Base-by-base conservation (phyloP, 2,113 vertebrate species). In the Balaeniceps rex region DNA sequence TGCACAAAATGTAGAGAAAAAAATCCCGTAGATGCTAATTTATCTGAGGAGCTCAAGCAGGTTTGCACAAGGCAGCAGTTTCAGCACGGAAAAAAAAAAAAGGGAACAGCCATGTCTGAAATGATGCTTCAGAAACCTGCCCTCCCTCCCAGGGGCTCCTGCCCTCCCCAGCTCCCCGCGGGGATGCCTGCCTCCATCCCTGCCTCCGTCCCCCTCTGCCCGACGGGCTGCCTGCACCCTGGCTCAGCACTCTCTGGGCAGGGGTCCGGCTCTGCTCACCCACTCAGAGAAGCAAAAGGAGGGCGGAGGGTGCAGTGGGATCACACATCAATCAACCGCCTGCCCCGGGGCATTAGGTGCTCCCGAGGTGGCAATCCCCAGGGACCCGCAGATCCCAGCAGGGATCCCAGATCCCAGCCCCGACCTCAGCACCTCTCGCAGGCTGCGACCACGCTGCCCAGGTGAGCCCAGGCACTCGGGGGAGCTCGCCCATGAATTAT, bases 1-100 rank as follows among this genome's bases (percentile, higher is more conserved):
- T 34, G 83, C 87, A 91, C 85, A 76, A 65, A 55, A 83, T 19
- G 78, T 31, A 75, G 92, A 94, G 55, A 19, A 68, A 74, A 55
- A 55, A 78, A 87, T 74, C 82, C 85, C 80, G 89, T 40, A 47
- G 69, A 92, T 91, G 88, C 86, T 90, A 86, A 88, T 96, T 94
- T 82, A 78, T 83, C 88, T 8, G 78, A 85, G 94, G 79, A 88
- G 80, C 91, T 89, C 3, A 7, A 80, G 87, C 74, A 52, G 93
- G 87, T 82, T 79, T 84, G 87, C 82, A 78, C 60, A 52, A 61
- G 54, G 77, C 47, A 2, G 92, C 76, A 79, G 76, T 79, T 95
- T 79, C 21, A 71, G 87, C 61, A 40, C 80, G 65, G 6, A 19
- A 63, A 42, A 51, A 86, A 55, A 74, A 54, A 28, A 76, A 44